Conservation (phyloP, 35 echinoderm and acorn worm species). For the Amphiura filiformis region DNA sequence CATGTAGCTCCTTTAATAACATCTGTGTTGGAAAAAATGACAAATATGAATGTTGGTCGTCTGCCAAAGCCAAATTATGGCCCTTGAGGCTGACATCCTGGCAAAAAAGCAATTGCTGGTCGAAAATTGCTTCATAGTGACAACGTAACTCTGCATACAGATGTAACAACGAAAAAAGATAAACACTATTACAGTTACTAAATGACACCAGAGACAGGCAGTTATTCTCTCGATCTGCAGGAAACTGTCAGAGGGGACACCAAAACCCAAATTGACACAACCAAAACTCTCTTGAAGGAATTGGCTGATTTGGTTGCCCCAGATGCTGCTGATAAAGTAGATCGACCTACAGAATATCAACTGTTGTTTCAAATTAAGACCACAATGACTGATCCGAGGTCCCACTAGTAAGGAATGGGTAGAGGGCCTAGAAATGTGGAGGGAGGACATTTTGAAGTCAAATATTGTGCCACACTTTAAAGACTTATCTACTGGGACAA, state of each 20-base stretch:
- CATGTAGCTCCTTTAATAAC: not conserved
- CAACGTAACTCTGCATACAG: not conserved
- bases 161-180: not conserved
- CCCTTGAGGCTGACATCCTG: not conserved
- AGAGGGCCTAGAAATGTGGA: not conserved
- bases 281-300: not conserved
- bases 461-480: not conserved
- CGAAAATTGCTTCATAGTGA: not conserved
- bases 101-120: not conserved
- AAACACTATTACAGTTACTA: not conserved
- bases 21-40: not conserved
- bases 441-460: not conserved
- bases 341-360: not conserved
- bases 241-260: not conserved
- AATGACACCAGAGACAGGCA: not conserved
- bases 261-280: not conserved
- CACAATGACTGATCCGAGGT: not conserved
- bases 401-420: not conserved
- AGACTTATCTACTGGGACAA: not conserved
- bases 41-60: not conserved
- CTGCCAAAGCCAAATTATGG: not conserved
- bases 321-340: not conserved
- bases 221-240: not conserved
- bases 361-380: not conserved
- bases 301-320: not conserved